Evolutionary conservation across 1,140 invertebrate species (phyloP), one percentile per base, ranked within the genome.

Genomic region (Andrena cerasifolii): DNA sequence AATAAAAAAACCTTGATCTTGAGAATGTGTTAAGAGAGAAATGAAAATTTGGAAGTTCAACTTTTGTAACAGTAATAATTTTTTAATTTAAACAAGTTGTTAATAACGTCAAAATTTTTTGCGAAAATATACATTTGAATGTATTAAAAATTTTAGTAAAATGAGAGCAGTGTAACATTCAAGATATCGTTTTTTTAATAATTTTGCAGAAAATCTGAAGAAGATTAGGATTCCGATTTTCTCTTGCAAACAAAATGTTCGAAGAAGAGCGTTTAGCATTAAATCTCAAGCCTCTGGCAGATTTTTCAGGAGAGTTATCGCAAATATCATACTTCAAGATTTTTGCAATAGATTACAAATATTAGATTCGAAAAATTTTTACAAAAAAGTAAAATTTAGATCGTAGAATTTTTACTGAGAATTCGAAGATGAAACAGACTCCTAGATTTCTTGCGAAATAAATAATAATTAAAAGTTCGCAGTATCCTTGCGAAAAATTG

Each of bases 381-480:
- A 76, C 43, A 18, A 14, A 47, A 40, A 76, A 40, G 3, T 75
- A 56, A 49, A n/a, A 36, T 36, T 68, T 76, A 76, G 73, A 76
- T 58, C n/a, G 21, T 76, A 76, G 73, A 68, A 76, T 76, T 76
- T 76, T 58, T 76, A 76, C 73, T 10, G 16, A 26, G 33, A 49
- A 56, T 18, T 40, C 43, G 21, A 47, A 26, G 56, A n/a, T 36
- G 0, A 36, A 59, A 26, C 8, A 14, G 51, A 26, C 53, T 56
- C 56, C 7, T 76, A 68, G 73, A 26, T 76, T 76, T 68, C 49
- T 76, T 58, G 72, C 73, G 47, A 76, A 36, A 68, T 21, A 24
- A n/a, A n/a, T 16, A 33, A n/a, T 7, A 51, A 10, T 59, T 21
- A n/a, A 43, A 43, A 40, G 1, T 24, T 36, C 0, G 36, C 1